Evolutionary conservation across 2,797 vertebrate genomes (phyloP).

Genomic region (Dicrostonyx torquatus): DNA sequence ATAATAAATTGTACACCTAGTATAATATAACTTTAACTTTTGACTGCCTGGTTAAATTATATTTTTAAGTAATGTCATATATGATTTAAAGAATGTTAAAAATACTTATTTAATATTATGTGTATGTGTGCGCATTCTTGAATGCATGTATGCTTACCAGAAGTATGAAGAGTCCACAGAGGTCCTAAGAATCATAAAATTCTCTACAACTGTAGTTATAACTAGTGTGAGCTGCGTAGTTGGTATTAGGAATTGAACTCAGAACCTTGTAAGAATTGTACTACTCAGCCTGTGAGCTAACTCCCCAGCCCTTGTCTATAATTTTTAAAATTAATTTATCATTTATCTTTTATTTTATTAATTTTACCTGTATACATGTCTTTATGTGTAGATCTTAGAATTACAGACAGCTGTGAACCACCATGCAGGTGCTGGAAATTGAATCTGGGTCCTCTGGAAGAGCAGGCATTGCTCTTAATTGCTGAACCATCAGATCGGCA

Average conservation of each 20-base stretch:
- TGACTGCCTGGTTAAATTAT: background rate
- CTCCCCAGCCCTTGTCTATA: background rate
- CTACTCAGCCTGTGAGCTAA: background rate
- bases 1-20: background rate
- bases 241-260: background rate
- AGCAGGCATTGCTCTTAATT: background rate
- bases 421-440: too few species aligned
- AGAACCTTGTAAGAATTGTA: background rate
- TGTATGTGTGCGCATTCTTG: background rate
- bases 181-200: background rate
- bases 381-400: background rate
- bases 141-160: too few species aligned
- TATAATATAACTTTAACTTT: background rate
- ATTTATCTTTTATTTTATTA: background rate
- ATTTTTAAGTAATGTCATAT: conserved; percentile 11
- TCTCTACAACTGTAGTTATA: too few species aligned
- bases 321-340: background rate
- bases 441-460: background rate
- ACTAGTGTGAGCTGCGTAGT: too few species aligned
- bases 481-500: background rate
- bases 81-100: background rate
- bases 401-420: background rate
- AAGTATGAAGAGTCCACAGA: background rate
- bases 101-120: background rate
- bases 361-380: background rate